Base-by-base conservation (phyloP, 2,797 vertebrate genomes). In the Poeciliopsis infans region DNA sequence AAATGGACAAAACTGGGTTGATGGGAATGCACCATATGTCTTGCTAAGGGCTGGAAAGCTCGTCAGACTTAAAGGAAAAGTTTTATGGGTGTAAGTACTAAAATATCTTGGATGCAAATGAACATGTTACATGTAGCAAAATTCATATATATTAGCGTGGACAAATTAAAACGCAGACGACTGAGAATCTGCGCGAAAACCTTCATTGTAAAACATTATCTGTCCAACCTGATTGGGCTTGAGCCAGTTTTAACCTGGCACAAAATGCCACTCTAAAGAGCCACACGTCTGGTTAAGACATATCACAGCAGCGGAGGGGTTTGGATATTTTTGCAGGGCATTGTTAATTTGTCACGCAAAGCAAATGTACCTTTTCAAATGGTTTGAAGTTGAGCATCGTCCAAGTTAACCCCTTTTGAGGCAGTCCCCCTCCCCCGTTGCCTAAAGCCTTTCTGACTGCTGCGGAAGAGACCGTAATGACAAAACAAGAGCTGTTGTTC, bases 381-480 rank as follows among this genome's bases (percentile, higher is more conserved):
- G 51, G 43, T 18, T 77, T 74, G 61, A 36, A 39, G 28, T 20
- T 76, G 39, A 7, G n/a, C 69, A 77, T 75, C 46, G 31, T 74
- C 66, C 23, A 15, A 15, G 13, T 70, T 81, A 86, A 93, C 81
- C 75, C 18, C 72, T 74, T 51, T 46, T 72, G 64, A 76, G 72
- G 71, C 23, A 33, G 64, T 68, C 23, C 80, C 57, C 15, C 49
- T 71, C 68, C 28, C 81, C 61, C 7, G 64, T 76, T 51, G 72
- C 77, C 75, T 39, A 69, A 72, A 88, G 83, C 77, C 51, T 71
- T 70, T 81, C 73, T 83, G 83, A 91, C 86, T 79, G 11, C 82
- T 69, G 77, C 76, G 83, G 87, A 83, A 89, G 90, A 88, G 85
- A 86, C 79, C 84, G 85, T 91, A 92, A 92, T 91, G 83, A 92